These are phyloP conservation scores for Leptoclinus maculatus DNA, from an alignment of 2,797 vertebrate genomes.

Conservation along the genomic window DNA sequence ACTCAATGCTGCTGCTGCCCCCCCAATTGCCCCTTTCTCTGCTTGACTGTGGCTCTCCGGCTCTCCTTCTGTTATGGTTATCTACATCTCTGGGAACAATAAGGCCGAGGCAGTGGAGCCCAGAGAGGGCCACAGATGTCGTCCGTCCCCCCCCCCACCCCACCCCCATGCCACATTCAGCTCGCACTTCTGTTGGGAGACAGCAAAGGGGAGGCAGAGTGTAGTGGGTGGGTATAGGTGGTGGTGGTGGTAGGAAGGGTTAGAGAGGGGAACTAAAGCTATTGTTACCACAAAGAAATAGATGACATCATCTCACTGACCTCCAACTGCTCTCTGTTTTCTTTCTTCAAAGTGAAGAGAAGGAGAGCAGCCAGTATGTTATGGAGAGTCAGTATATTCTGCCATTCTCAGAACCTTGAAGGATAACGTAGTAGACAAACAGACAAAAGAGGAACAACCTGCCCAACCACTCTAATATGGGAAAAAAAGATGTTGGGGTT, in stretches of 20 bases:
- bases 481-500: not conserved
- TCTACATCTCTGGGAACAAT: constrained; percentile 70
- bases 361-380: not conserved
- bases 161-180: constrained; percentile 47
- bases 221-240: constrained; percentile 25
- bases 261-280: constrained; percentile 37
- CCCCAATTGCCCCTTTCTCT: constrained; percentile 28
- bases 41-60: constrained; percentile 33
- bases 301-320: constrained; percentile 40
- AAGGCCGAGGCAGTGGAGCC: constrained; percentile 39
- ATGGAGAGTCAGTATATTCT: constrained; percentile 2
- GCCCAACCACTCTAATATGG: not conserved
- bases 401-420: constrained; percentile 2
- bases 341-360: not conserved
- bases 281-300: constrained; percentile 56
- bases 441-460: constrained; percentile 23
- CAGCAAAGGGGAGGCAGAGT: constrained; percentile 16
- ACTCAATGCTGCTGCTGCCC: constrained; percentile 17
- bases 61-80: constrained; percentile 70
- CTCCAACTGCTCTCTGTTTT: constrained; percentile 22
- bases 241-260: constrained; percentile 9
- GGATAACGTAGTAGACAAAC: not conserved
- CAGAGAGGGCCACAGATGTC: constrained; percentile 63
- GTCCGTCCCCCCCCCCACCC: constrained; percentile 29
- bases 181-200: constrained; percentile 36